These are phyloP conservation scores for Ochropleura leucogaster DNA, from an alignment of 2,888 invertebrate species.

Conservation along the genomic window DNA sequence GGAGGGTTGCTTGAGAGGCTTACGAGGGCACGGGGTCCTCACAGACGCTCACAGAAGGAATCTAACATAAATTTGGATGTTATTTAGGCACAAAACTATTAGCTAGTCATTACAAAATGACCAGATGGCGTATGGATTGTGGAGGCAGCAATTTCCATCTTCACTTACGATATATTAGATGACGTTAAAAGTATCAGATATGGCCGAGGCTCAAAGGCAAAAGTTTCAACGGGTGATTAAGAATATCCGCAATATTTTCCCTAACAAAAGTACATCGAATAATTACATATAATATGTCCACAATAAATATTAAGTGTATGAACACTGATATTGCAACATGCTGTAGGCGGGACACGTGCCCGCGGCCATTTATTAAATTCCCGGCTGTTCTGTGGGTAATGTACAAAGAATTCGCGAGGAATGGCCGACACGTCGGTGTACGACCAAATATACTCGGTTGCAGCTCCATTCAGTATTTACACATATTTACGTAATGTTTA, in stretches of 20 bases:
- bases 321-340: constrained; percentile 6
- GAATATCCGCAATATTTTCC: not conserved
- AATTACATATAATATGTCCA: not conserved
- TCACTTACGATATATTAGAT: not conserved
- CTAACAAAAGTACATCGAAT: not conserved
- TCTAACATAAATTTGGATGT: constrained; percentile 19
- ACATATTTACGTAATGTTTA: constrained; percentile 24
- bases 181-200: no score
- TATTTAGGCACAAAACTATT: not conserved
- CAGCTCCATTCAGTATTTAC: constrained; percentile 27
- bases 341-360: not conserved
- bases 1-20: constrained; percentile 38
- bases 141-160: not conserved
- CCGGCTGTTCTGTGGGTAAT: constrained; percentile 19
- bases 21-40: constrained; percentile 16
- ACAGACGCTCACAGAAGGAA: constrained; percentile 5
- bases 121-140: not conserved
- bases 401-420: constrained; percentile 16
- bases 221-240: not conserved
- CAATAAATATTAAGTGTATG: not conserved
- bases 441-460: constrained; percentile 11
- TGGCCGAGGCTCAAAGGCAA: not conserved
- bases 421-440: not conserved
- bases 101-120: not conserved
- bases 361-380: constrained; percentile 46